Base-by-base conservation (phyloP, 2,888 invertebrate genomes). In the Epicampocera succincta region DNA sequence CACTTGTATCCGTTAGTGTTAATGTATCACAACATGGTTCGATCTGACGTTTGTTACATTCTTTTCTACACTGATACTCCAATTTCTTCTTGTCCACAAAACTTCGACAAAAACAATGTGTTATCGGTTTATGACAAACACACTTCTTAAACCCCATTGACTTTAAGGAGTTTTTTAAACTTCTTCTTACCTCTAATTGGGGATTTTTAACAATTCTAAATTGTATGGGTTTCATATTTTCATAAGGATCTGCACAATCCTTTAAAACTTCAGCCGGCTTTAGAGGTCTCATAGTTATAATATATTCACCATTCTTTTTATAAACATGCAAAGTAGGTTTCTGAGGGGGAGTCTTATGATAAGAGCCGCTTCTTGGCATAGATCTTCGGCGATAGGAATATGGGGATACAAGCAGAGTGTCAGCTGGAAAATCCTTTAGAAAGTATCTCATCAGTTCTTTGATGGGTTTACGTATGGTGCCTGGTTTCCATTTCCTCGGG, bases 171-270 rank as follows among this genome's bases (percentile, higher is more conserved):
- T 92, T 92, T 84, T 93, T 93, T 11, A 93, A 91, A 63, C 92
- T 92, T 61, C 92, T 92, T 73, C 92, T 91, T 13, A 92, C 91
- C 50, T 92, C 92, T 19, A 86, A 76, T 0, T 87, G 46, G 44
- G 93, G 92, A 85, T 93, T 93, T 86, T 94, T 94, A 0, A 93
- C 92, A 25, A 95, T 94, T 88, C 93, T 93, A 85, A 95, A 94
- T 74, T 94, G 92, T 88, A 95, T 92, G 0, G 95, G 95, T 79
- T 94, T 93, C 87, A 94, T 94, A 71, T 94, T 93, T 48, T 93
- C 93, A 85, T 94, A 95, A 0, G 95, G 94, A 87, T 94, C 93
- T 85, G 94, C 94, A 82, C 93, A 93, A 0, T 92, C 91, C 15
- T 90, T 90, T 50, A 95, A 90, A 21, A 92, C 92, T 0, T 92